Evolutionary conservation across 2,113 vertebrate species (phyloP).

Genomic region (Lepus timidus): DNA sequence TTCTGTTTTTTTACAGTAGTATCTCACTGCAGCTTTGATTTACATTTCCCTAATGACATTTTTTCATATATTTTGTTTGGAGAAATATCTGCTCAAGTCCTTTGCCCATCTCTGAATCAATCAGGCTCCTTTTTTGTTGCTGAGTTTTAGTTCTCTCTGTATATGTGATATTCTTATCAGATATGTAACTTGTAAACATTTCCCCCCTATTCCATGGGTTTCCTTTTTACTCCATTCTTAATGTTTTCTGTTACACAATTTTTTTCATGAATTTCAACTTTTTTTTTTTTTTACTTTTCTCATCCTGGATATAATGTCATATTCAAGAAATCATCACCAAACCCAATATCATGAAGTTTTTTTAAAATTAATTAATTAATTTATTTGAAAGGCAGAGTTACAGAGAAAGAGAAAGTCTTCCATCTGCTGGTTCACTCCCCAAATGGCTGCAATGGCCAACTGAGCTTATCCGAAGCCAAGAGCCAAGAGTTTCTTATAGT

Average conservation of each 20-base stretch:
- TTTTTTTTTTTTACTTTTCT: neutral
- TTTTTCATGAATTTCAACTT: neutral
- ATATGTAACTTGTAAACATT: neutral
- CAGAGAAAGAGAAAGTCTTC: no score
- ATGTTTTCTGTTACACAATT: neutral
- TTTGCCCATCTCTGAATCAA: neutral
- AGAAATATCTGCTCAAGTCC: no score
- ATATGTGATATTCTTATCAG: neutral
- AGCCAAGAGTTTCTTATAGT: no score
- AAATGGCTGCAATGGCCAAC: no score
- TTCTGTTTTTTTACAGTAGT: no score
- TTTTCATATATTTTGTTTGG: no score
- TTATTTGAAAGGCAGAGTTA: no score
- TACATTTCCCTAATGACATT: no score
- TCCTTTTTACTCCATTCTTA: neutral
- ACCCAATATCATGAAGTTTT: neutral
- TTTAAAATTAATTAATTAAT: no score
- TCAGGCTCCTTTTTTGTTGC: neutral
- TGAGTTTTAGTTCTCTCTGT: neutral
- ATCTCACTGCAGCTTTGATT: neutral
- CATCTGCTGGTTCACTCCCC: no score
- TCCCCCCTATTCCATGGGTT: neutral
- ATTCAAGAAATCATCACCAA: neutral
- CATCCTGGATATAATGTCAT: neutral
- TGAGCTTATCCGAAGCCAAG: no score